Evolutionary conservation across 2,797 vertebrate genomes (phyloP).

Genomic region (Neopelma chrysocephalum): DNA sequence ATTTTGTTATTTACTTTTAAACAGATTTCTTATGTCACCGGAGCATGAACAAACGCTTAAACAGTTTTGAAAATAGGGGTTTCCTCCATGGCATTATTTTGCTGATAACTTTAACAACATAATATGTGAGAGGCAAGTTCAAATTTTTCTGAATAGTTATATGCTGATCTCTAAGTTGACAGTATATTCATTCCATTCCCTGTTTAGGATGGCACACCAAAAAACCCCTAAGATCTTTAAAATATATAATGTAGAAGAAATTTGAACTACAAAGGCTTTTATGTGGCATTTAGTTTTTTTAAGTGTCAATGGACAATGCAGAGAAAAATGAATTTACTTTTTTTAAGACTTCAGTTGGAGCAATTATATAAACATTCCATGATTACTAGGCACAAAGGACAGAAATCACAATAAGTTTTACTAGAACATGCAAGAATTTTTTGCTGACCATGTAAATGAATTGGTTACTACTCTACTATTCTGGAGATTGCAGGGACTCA

Average conservation of each 20-base stretch:
- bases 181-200: background rate
- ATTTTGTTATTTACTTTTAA: conserved; percentile 9
- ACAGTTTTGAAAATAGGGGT: background rate
- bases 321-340: background rate
- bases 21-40: background rate
- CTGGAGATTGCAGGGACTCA: background rate
- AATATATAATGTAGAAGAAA: background rate
- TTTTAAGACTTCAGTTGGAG: background rate
- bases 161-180: background rate
- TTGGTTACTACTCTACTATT: background rate
- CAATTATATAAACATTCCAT: background rate
- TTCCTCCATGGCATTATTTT: background rate
- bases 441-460: background rate
- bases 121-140: background rate
- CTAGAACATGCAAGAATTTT: background rate
- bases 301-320: background rate
- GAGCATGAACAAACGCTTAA: background rate
- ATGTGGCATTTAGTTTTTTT: accelerated
- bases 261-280: background rate
- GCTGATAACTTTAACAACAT: background rate
- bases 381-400: background rate
- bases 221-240: background rate
- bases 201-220: background rate
- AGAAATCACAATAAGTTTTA: background rate
- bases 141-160: background rate